These are phyloP conservation scores for Orientallactaga bullata DNA, from an alignment of 2,113 vertebrate genomes.

Conservation along the genomic window DNA sequence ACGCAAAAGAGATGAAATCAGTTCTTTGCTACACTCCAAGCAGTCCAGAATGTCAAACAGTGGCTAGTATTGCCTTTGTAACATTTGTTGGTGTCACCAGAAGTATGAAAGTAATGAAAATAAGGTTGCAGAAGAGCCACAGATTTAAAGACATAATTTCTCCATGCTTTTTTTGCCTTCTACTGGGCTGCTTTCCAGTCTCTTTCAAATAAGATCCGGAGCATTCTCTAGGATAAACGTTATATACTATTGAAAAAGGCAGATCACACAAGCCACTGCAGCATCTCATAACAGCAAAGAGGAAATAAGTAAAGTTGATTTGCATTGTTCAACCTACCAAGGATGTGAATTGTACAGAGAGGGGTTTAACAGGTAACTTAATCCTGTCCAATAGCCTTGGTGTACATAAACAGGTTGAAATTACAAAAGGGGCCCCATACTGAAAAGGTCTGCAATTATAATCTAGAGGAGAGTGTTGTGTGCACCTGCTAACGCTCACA, in stretches of 20 bases:
- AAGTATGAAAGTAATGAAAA: background rate
- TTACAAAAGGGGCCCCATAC: background rate
- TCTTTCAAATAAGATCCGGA: background rate
- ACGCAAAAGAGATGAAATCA: background rate
- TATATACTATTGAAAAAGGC: background rate
- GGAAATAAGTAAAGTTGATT: background rate
- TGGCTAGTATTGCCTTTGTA: background rate
- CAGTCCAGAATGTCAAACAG: background rate
- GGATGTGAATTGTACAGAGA: background rate
- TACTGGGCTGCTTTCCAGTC: background rate
- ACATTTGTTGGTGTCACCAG: background rate
- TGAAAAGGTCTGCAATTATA: background rate
- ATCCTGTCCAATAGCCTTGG: no score
- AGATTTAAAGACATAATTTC: background rate
- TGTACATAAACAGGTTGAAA: background rate
- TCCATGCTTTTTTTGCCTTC: background rate
- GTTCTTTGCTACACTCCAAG: background rate
- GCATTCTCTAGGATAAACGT: background rate
- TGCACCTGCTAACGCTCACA: slow-evolving; percentile 63
- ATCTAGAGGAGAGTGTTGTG: background rate
- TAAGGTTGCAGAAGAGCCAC: background rate
- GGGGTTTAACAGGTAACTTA: background rate
- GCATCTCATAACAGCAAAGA: background rate
- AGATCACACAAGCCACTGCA: background rate
- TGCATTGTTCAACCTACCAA: background rate